A percentile compares a stretch with the other conserved stretches of the same genome.
phyloP scores from a whole-genome alignment of 2,113 vertebrate genomes.

The Centropristis striata region DNA sequence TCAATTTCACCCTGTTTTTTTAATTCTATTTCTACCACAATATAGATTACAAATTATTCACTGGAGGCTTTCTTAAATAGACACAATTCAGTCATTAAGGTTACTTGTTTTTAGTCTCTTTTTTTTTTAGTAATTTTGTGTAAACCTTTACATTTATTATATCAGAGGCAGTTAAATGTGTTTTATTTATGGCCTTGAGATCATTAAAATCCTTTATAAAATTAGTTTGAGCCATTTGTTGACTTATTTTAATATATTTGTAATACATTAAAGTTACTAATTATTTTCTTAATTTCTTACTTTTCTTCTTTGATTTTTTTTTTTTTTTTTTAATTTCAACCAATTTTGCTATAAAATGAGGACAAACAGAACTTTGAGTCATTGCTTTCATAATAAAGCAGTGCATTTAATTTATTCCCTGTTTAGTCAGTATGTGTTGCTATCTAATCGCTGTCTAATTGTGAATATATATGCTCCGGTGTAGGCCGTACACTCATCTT shows the following conservation, averaged over 20 bases:
- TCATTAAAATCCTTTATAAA: neutral
- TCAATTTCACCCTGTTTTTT: slow-evolving; percentile 42
- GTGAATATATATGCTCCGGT: slow-evolving; percentile 16
- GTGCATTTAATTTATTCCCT: slow-evolving; percentile 34
- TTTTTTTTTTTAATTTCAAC: too few relatives aligned
- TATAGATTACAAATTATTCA: slow-evolving; percentile 18
- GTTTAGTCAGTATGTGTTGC: slow-evolving; percentile 38
- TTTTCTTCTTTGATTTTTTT: too few relatives aligned
- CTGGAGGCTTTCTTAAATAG: neutral
- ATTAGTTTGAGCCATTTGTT: too few relatives aligned
- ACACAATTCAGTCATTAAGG: neutral
- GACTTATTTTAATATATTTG: too few relatives aligned
- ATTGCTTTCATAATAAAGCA: slow-evolving; percentile 12
- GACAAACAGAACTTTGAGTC: slow-evolving; percentile 12
- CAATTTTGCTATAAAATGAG: neutral
- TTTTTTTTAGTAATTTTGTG: neutral
- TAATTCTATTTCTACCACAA: slow-evolving; percentile 22
- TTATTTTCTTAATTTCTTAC: too few relatives aligned
- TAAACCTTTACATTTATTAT: slow-evolving; percentile 7
- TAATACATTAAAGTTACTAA: neutral
- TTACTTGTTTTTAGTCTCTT: too few relatives aligned
- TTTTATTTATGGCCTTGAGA: slow-evolving; percentile 3
- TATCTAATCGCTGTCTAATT: slow-evolving; percentile 53
- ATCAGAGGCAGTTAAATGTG: neutral
- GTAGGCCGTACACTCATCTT: slow-evolving; percentile 30